Base-by-base conservation (phyloP, 2,888 invertebrate genomes). In the Oxyteleia sp. region DNA sequence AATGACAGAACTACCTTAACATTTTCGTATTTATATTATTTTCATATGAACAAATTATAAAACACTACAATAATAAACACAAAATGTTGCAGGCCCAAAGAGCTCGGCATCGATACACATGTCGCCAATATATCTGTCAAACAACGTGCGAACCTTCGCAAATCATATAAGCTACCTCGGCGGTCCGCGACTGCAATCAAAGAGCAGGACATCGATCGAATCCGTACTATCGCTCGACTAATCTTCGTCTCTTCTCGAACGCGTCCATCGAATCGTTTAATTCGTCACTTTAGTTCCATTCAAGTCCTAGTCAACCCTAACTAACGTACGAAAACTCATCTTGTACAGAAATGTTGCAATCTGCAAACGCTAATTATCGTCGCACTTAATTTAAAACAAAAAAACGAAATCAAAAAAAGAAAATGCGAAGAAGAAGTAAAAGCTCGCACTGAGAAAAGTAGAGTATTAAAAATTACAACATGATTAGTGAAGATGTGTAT, bases 91-190 rank as follows among this genome's bases (percentile, higher is more conserved):
- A 78, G 66, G 71, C 15, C 74, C 64, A 43, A 55, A 80, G 53
- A 76, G 79, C 55, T 61, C 49, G 51, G 23, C 61, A 13, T 71
- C 79, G 2, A 75, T 75, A 76, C 75, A 66, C 18, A 59, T 90
- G 47, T 87, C 88, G n/a, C 95, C 96, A 32, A 93, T 95, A 68
- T 95, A 88, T 85, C 91, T 96, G 41, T 94, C 94, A 79, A 94
- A 95, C 61, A 92, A 94, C 75, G 94, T 93, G 72, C 93, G 95
- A 85, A 94, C 94, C 85, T 96, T 95, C 91, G 94, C 94, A 80
- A 96, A 96, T 94, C 96, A 96, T 51, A 94, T 96, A 88, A 96
- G 96, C 92, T 96, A 96, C 92, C 93, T 96, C 87, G 96, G 96
- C 81, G 96, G 96, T 71, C 95, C 96, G 11, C 93, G 94, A 85